A percentile compares a stretch with the other conserved stretches of the same genome.
Evolutionary conservation across 2,888 invertebrate genomes (phyloP).

Genomic region (Eudasyphora cyanicolor): DNA sequence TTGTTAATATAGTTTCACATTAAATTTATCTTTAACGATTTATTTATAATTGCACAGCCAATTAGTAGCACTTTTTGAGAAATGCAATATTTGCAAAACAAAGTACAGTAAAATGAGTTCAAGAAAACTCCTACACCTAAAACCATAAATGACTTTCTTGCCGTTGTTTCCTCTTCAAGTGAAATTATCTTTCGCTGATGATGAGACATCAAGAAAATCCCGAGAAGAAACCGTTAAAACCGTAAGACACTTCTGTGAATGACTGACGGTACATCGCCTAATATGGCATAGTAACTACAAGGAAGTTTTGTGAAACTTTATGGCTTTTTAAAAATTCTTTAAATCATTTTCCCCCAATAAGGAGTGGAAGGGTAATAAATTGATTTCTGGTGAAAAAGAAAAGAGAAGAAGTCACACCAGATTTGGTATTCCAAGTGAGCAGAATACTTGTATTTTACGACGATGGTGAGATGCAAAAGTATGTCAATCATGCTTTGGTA

Average conservation of each 20-base stretch:
- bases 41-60: neutral
- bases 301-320: conserved; percentile 50
- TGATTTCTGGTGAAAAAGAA: conserved; percentile 37
- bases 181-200: conserved; percentile 25
- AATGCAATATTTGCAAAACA: neutral
- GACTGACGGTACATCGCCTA: neutral
- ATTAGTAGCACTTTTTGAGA: neutral
- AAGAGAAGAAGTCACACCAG: neutral
- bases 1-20: neutral
- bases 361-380: conserved; percentile 32
- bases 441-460: conserved; percentile 12
- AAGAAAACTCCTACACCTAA: neutral
- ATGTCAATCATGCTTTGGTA: conserved; percentile 45
- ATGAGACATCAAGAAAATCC: neutral
- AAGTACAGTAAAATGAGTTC: neutral
- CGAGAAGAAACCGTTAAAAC: conserved; percentile 30
- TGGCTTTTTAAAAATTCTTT: neutral
- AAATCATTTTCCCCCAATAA: conserved; percentile 48
- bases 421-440: neutral
- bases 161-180: neutral
- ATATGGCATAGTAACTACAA: conserved; percentile 54
- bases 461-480: conserved; percentile 10
- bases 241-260: neutral
- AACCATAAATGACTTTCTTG: neutral
- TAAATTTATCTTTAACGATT: neutral